phyloP scores from a whole-genome alignment of 2,113 vertebrate species.

The Macquaria ambigua region DNA sequence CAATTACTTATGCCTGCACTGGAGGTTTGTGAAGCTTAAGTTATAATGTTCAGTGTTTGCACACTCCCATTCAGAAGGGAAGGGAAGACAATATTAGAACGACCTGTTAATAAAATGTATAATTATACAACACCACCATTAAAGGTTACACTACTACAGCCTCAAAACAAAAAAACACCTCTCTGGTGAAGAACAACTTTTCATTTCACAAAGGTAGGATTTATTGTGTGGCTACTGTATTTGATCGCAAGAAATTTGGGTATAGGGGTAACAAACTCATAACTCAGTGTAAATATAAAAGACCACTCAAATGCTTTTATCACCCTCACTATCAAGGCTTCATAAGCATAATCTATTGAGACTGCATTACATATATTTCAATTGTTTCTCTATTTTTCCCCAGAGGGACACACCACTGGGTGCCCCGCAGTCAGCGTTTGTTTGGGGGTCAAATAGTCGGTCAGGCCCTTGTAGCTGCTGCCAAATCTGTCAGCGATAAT shows the following conservation, averaged over 20 bases:
- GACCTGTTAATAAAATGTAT: neutral
- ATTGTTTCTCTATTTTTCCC: neutral
- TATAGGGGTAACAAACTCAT: neutral
- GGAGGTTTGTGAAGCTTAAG: neutral
- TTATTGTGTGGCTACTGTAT: neutral
- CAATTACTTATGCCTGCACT: neutral
- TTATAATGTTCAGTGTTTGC: neutral
- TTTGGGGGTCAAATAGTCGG: slow-evolving; percentile 97
- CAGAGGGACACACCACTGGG: slow-evolving; percentile 94
- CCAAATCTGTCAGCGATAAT: slow-evolving; percentile 88
- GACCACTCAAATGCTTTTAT: neutral
- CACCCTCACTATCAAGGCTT: neutral
- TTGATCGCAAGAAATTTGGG: neutral
- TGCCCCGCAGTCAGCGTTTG: slow-evolving; percentile 86
- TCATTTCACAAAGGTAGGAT: neutral
- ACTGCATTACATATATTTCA: neutral
- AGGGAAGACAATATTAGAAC: neutral
- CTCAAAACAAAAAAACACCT: neutral
- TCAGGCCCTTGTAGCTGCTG: slow-evolving; percentile 94
- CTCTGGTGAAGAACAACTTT: neutral
- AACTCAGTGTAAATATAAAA: neutral
- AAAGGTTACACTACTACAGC: neutral
- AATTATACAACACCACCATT: neutral
- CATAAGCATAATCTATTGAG: neutral
- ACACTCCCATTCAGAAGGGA: neutral